A percentile compares a stretch with the other conserved stretches of the same genome.
These are phyloP conservation scores for Oryzias sinensis DNA, from an alignment of 2,797 vertebrate species.

Conservation along the genomic window DNA sequence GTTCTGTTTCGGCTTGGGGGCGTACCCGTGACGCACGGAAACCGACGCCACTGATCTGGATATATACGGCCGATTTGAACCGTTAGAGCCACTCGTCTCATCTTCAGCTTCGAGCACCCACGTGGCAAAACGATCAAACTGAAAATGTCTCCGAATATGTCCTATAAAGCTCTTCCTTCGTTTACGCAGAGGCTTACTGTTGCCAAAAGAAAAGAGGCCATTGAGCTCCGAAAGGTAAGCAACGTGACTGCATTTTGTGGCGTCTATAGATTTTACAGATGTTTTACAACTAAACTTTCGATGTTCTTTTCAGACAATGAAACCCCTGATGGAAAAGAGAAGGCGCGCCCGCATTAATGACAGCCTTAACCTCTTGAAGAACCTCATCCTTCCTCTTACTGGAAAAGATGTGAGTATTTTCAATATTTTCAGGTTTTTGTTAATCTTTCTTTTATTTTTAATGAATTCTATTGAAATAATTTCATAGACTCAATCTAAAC, in stretches of 20 bases:
- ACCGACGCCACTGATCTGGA: constrained; percentile 63
- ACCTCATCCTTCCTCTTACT: constrained; percentile 83
- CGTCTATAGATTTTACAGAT: background rate
- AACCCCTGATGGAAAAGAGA: constrained; percentile 84
- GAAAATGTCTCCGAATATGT: constrained; percentile 71
- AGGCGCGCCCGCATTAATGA: constrained; percentile 88
- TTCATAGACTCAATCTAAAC: constrained; percentile 18
- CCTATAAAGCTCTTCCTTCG: constrained; percentile 41
- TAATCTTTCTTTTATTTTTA: background rate
- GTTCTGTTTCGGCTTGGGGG: constrained; percentile 70
- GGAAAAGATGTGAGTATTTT: constrained; percentile 80
- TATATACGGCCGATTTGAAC: constrained; percentile 67
- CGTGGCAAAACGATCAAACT: constrained; percentile 20
- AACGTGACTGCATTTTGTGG: background rate
- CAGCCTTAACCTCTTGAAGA: constrained; percentile 83
- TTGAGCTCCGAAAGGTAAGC: constrained; percentile 85
- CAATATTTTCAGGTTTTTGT: background rate
- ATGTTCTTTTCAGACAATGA: constrained; percentile 76
- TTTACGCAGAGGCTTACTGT: constrained; percentile 63
- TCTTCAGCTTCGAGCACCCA: constrained; percentile 18
- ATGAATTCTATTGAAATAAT: background rate
- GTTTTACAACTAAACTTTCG: background rate
- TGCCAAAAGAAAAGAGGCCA: constrained; percentile 75
- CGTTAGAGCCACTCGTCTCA: constrained; percentile 38
- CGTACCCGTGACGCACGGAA: constrained; percentile 74